These are phyloP conservation scores for Dufourea novaeangliae DNA, from an alignment of 1,140 invertebrate genomes.

Conservation along the genomic window DNA sequence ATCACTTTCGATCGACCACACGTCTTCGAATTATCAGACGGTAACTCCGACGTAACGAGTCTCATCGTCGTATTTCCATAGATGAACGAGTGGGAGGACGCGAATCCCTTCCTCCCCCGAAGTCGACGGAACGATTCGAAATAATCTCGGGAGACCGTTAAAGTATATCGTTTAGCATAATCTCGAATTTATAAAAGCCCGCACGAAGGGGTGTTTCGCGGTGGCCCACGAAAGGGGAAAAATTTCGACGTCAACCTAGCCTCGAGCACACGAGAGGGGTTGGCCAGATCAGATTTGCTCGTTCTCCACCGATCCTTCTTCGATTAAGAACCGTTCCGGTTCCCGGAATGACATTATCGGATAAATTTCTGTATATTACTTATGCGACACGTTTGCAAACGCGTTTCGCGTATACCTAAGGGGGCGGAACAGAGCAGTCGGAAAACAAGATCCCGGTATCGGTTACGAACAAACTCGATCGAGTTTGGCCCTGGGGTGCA, in stretches of 20 bases:
- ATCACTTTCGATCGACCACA: neutral
- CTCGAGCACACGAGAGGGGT: too few relatives aligned
- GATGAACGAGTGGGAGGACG: neutral
- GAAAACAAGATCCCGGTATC: too few relatives aligned
- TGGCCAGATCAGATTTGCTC: neutral
- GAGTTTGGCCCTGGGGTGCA: neutral
- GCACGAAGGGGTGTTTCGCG: neutral
- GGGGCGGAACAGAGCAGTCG: neutral
- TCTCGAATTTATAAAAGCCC: slow-evolving; percentile 42
- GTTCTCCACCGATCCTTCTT: slow-evolving; percentile 7
- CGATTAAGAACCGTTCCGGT: neutral
- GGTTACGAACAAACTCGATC: neutral
- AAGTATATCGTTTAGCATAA: slow-evolving; percentile 33
- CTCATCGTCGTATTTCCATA: neutral
- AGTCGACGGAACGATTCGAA: neutral
- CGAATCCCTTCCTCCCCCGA: too few relatives aligned
- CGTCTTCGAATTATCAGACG: neutral
- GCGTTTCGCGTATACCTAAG: neutral
- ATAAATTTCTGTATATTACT: slow-evolving; percentile 3
- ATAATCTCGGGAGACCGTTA: slow-evolving; percentile 8
- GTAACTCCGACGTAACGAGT: neutral
- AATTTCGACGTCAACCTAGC: neutral
- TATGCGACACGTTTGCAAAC: neutral
- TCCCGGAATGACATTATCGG: neutral
- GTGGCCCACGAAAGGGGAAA: too few relatives aligned